A percentile compares a stretch with the other conserved stretches of the same genome.
Evolutionary conservation across 2,797 vertebrate genomes (phyloP).

Genomic region (Schizothorax lantsangensis): DNA sequence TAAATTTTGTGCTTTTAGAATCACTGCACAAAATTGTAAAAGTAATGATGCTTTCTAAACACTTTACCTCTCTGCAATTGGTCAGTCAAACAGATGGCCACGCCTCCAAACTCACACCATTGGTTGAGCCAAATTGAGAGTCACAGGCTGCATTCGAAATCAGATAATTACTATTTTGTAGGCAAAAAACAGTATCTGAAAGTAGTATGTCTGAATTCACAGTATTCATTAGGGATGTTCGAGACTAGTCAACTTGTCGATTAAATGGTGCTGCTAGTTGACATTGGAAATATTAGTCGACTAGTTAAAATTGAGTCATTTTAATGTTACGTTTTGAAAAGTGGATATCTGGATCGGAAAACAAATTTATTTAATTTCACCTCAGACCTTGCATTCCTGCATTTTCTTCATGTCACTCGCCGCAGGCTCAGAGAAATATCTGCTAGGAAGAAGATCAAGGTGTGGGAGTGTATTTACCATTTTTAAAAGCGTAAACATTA

Average conservation of each 20-base stretch:
- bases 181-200: background rate
- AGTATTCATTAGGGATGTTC: background rate
- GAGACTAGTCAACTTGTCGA: background rate
- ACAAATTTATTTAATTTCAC: background rate
- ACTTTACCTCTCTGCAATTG: background rate
- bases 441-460: background rate
- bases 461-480: background rate
- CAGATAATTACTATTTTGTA: background rate
- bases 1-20: background rate
- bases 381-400: background rate
- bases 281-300: background rate
- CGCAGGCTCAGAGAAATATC: background rate
- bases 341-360: background rate
- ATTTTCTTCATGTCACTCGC: background rate
- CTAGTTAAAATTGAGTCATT: background rate
- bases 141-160: background rate
- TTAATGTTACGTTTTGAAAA: background rate
- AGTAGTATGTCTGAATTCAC: background rate
- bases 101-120: constrained; percentile 3
- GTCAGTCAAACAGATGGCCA: background rate
- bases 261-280: background rate
- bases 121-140: background rate
- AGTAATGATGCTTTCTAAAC: background rate
- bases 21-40: background rate
- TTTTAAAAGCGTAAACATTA: background rate